These are phyloP conservation scores for Nothobranchius furzeri DNA, from an alignment of 2,113 vertebrate genomes.

Conservation along the genomic window DNA sequence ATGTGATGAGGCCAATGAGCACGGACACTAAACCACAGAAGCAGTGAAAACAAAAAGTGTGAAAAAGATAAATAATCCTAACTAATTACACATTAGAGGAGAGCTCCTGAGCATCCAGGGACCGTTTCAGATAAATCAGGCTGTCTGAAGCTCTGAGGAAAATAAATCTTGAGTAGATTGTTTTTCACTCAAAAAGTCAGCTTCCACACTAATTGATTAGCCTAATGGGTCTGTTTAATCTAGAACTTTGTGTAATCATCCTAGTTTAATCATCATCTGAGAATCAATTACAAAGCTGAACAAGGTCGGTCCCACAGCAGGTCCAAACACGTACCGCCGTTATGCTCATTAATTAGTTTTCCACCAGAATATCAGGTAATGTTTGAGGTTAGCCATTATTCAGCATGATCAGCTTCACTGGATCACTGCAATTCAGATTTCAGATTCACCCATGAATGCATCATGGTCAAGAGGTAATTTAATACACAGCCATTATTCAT, in stretches of 20 bases:
- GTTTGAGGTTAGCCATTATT: no score
- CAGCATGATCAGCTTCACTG: no score
- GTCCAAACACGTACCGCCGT: not conserved
- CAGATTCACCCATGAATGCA: no score
- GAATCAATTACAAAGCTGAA: not conserved
- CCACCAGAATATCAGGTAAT: no score
- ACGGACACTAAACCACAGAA: constrained; percentile 7
- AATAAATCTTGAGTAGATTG: not conserved
- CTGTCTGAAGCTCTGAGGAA: not conserved
- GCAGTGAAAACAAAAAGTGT: not conserved
- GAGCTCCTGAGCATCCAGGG: not conserved
- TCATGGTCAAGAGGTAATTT: no score
- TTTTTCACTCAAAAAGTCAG: not conserved
- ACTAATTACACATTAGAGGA: constrained; percentile 1
- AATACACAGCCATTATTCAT: no score
- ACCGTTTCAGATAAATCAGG: not conserved
- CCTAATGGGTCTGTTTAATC: not conserved
- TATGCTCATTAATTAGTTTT: no score
- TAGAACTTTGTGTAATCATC: not conserved
- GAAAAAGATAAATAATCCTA: not conserved
- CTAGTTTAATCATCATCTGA: not conserved
- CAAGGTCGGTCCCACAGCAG: not conserved
- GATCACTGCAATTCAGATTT: no score
- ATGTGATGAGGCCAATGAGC: constrained; percentile 22
- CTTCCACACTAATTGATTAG: not conserved